Base-by-base conservation (phyloP, 2,888 invertebrate genomes). In the Drosophila subquinaria region DNA sequence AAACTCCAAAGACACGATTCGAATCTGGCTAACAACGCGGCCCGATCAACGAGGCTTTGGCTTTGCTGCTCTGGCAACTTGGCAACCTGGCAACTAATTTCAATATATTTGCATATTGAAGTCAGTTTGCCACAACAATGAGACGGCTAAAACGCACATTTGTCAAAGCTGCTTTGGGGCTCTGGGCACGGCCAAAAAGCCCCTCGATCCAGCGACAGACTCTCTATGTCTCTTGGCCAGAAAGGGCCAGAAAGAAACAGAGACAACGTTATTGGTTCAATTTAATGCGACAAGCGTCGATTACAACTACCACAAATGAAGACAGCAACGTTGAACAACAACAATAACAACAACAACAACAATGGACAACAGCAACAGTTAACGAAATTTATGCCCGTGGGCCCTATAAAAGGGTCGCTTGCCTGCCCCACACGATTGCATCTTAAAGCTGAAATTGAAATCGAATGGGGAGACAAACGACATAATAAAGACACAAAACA, bases 41-140 rank as follows among this genome's bases (percentile, higher is more conserved):
- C 23, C 62, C 62, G 56, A 69, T 64, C 65, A 59, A 56, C 64
- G 60, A 65, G 50, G 23, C 23, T 23, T 56, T 66, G 62, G 27
- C 69, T 50, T 61, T 73, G 73, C 66, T 43, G 30, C 30, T 30
- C 30, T 77, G 81, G 60, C 50, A 69, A 67, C 55, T 67, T 76
- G 81, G 63, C 81, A 69, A 67, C 55, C 69, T 76, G 81, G 63
- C 81, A 69, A 87, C 89, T 83, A 78, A 88, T 89, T 89, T 89
- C 74, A 89, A 86, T 83, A 81, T 82, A 86, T 86, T 86, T 89
- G 85, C 85, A 86, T 86, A 88, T 86, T 71, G 72, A 80, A 78
- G 88, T 73, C 88, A 82, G 59, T 86, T 81, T 81, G 89, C 81
- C 80, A 83, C 70, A 87, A 84, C 84, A 89, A 77, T 88, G 76